phyloP scores from a whole-genome alignment of 1,140 invertebrate genomes.

The Heliothis subflexa region DNA sequence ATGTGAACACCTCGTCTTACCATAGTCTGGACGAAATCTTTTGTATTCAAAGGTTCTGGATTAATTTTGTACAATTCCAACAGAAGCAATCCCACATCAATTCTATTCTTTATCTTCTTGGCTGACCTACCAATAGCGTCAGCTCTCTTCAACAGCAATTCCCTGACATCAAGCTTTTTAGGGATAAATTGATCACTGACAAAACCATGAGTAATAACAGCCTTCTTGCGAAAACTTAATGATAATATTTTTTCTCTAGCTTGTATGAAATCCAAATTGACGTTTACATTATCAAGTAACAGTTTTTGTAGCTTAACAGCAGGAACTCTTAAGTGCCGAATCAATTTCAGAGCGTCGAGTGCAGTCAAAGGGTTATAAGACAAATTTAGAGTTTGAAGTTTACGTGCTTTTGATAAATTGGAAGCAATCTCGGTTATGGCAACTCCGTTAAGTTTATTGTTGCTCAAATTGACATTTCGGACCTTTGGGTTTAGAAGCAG shows the following conservation, averaged over 20 bases:
- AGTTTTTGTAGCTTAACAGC: not conserved
- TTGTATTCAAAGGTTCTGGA: not conserved
- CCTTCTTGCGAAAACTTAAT: not conserved
- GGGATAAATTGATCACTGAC: not conserved
- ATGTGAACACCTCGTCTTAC: slow-evolving; percentile 54
- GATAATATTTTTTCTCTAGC: not conserved
- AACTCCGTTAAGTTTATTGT: not conserved
- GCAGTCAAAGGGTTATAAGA: slow-evolving; percentile 18
- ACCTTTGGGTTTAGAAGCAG: not conserved
- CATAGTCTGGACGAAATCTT: slow-evolving; percentile 52
- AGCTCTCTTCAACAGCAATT: not conserved
- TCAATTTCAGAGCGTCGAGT: not conserved
- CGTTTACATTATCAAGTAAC: not conserved
- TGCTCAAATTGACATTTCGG: not conserved
- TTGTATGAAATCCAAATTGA: not conserved
- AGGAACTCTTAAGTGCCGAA: not conserved
- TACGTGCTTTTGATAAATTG: not conserved
- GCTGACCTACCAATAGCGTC: not conserved
- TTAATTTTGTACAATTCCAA: not conserved
- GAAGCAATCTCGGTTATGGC: not conserved
- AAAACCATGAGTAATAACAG: slow-evolving; percentile 18
- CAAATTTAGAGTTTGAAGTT: not conserved
- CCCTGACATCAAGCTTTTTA: not conserved
- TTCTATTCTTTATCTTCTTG: not conserved
- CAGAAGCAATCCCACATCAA: not conserved